Evolutionary conservation across 2,888 invertebrate genomes (phyloP).

Genomic region (Noctua fimbriata): DNA sequence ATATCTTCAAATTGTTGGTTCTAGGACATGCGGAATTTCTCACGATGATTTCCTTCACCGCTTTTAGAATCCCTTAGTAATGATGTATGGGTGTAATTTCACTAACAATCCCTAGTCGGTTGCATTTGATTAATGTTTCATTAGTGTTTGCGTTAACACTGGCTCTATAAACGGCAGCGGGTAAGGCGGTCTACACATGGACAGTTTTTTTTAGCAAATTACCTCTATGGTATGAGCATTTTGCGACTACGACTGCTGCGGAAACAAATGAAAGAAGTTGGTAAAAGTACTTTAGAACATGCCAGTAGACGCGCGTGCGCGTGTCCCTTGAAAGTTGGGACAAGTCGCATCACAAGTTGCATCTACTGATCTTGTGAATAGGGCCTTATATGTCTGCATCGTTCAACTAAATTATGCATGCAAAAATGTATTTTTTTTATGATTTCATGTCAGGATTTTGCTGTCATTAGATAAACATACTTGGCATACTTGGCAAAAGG

Average conservation of each 20-base stretch:
- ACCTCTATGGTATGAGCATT: not conserved
- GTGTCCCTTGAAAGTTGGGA: not conserved
- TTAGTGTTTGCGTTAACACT: slow-evolving; percentile 70
- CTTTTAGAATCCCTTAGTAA: slow-evolving; percentile 57
- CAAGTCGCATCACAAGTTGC: not conserved
- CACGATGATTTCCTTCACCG: not conserved
- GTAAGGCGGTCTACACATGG: slow-evolving; percentile 6
- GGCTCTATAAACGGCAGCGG: slow-evolving; percentile 27
- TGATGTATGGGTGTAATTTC: slow-evolving; percentile 78
- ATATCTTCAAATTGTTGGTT: too few relatives aligned
- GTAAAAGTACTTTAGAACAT: not conserved
- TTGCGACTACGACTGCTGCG: not conserved
- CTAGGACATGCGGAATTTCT: not conserved
- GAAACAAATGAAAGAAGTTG: not conserved
- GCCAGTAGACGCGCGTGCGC: not conserved
- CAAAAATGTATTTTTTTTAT: not conserved
- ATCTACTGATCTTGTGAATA: not conserved
- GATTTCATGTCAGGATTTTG: not conserved
- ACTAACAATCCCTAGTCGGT: slow-evolving; percentile 69
- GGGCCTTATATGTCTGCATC: not conserved
- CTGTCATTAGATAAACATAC: not conserved
- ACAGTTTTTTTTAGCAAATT: not conserved
- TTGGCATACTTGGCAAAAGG: not conserved
- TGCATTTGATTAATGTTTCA: slow-evolving; percentile 80
- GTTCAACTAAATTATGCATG: not conserved